Conservation (phyloP, 1,140 invertebrate genomes). For the Caenorhabditis brenneri region DNA sequence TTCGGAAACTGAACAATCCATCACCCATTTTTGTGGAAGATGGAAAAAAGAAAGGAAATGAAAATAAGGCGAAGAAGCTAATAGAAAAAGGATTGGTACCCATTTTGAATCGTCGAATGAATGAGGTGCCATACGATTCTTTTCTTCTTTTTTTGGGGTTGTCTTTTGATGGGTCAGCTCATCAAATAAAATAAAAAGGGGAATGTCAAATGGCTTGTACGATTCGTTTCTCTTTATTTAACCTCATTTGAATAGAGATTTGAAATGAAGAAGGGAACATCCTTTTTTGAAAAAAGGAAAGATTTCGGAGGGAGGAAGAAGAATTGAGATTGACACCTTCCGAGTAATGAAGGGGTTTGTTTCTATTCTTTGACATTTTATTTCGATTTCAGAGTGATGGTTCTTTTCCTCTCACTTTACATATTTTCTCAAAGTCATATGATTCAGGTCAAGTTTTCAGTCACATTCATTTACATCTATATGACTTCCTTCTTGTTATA, state of each 20-base stretch:
- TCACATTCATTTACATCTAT: no score
- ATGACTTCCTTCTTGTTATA: not conserved
- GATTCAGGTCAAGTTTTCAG: no score
- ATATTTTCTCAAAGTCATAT: no score
- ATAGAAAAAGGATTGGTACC: not conserved
- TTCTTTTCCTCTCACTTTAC: no score
- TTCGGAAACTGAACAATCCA: slow-evolving; percentile 9
- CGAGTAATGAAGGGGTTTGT: not conserved
- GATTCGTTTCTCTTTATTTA: not conserved
- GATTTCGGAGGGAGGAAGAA: no score
- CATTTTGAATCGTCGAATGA: slow-evolving; percentile 7
- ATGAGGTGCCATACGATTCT: not conserved
- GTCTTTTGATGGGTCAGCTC: not conserved
- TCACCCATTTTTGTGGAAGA: slow-evolving; percentile 1
- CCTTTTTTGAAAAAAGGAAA: not conserved
- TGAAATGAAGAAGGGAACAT: not conserved
- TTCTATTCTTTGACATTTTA: no score
- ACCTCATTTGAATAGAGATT: not conserved
- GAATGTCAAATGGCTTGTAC: not conserved
- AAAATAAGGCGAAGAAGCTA: not conserved
- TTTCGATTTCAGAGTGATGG: no score
- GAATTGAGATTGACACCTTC: not conserved
- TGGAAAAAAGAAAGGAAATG: no score
- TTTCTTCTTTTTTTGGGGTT: not conserved
- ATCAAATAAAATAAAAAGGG: not conserved